Base-by-base conservation (phyloP, 2,113 vertebrate genomes). In the Plestiodon gilberti region DNA sequence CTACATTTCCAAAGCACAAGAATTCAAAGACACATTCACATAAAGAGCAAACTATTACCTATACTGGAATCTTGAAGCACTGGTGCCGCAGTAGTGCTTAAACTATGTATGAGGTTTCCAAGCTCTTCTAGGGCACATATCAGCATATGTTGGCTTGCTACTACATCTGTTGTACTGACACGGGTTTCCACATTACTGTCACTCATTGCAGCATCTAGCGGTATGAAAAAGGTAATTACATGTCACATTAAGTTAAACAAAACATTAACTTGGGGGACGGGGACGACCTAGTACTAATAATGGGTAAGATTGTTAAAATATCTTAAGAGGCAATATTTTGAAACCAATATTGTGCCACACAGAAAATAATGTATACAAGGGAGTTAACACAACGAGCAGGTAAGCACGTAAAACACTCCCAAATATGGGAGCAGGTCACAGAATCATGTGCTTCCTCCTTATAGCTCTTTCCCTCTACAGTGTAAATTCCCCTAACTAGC, bases 101-200 rank as follows among this genome's bases (percentile, higher is more conserved):
- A 96, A 61, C 95, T 95, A 74, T 96, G 91, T 18, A 98, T 81
- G 80, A 99, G 96, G 81, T 95, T 96, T 87, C 98, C 98, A n/a
- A 99, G 97, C 43, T 99, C 98, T 93, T 97, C 96, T 89, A 99
- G 96, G 9, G 97, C 96, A 93, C 98, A 98, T 33, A 98, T 96
- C 92, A 99, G 89, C 69, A 97, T 93, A 14, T 99, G 97, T 85
- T 98, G 98, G 95, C 95, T 97, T 69, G 95, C 94, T 57, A 94
- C 89, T 71, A 97, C 69, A 61, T 98, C 97, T 70, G 96, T 73
- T 65, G 96, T 91, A 48, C 93, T 96, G 89, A 93, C 87, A 77
- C 94, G 97, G 28, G 92, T 95, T 94, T 99, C 98, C 89, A 97
- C 25, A 82, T 98, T 98, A 91, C 95, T 89, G 0, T 98, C 98